These are phyloP conservation scores for Brachionus rotundiformis DNA, from an alignment of 1,140 invertebrate genomes.

Conservation along the genomic window DNA sequence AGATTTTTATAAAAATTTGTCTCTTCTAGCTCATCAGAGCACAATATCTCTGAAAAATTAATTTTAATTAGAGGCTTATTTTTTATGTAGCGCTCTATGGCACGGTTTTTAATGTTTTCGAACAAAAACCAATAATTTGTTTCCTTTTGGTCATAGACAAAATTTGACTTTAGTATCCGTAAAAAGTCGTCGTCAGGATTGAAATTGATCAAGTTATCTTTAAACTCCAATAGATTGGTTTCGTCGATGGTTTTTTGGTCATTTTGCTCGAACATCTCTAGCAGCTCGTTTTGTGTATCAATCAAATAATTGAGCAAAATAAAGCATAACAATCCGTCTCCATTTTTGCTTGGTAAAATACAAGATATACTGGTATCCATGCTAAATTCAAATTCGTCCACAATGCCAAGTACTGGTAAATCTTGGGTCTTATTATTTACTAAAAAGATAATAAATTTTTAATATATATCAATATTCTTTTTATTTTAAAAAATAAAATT, in stretches of 20 bases:
- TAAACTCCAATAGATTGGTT: neutral
- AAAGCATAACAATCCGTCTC: neutral
- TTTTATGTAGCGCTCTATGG: neutral
- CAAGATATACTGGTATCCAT: neutral
- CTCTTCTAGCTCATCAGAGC: slow-evolving; percentile 15
- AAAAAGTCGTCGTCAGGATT: slow-evolving; percentile 27
- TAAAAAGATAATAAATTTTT: too few relatives aligned
- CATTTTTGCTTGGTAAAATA: slow-evolving; percentile 21
- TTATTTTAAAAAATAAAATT: too few relatives aligned
- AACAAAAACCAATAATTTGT: neutral
- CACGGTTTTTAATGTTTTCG: neutral
- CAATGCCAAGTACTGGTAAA: neutral
- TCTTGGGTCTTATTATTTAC: neutral
- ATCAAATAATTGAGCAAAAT: neutral
- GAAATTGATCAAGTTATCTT: neutral
- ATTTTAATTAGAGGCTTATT: neutral
- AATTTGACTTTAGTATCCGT: slow-evolving; percentile 18
- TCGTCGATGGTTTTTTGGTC: neutral
- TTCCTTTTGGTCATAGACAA: slow-evolving; percentile 30
- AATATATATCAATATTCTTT: too few relatives aligned
- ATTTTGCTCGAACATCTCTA: neutral
- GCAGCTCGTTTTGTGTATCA: neutral
- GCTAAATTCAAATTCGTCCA: neutral
- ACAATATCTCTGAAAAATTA: neutral
- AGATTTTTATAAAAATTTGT: neutral